Percentiles rank a stretch among this genome's conserved stretches.
Conservation (phyloP, 2,888 invertebrate species). For the Ariolimax columbianus region DNA sequence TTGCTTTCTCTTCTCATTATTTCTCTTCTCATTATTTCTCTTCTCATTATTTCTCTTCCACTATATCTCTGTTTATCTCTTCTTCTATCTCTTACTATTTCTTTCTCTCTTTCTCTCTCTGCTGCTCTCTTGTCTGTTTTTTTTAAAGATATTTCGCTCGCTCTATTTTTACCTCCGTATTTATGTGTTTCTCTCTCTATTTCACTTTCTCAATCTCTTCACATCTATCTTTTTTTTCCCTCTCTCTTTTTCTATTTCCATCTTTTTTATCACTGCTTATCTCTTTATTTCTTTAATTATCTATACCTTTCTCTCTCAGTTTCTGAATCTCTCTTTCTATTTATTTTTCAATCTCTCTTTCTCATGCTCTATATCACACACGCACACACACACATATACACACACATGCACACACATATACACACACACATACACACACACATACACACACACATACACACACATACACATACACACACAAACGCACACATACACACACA, state of each 20-base stretch:
- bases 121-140: background rate
- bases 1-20: too few species aligned
- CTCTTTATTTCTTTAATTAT: background rate
- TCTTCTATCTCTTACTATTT: background rate
- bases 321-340: background rate
- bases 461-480: background rate
- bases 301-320: background rate
- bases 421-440: too few species aligned
- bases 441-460: too few species aligned
- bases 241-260: background rate
- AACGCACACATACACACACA: background rate
- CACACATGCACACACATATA: too few species aligned
- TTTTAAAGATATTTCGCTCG: background rate
- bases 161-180: background rate
- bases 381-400: background rate
- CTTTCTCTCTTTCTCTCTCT: background rate
- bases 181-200: constrained; percentile 21
- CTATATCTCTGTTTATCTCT: constrained; percentile 8
- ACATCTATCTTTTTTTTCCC: background rate
- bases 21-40: background rate
- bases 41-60: background rate
- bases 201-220: background rate
- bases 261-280: background rate
- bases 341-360: background rate
- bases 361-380: background rate